Evolutionary conservation across 2,113 vertebrate species (phyloP).

Genomic region (Chaetura pelagica): DNA sequence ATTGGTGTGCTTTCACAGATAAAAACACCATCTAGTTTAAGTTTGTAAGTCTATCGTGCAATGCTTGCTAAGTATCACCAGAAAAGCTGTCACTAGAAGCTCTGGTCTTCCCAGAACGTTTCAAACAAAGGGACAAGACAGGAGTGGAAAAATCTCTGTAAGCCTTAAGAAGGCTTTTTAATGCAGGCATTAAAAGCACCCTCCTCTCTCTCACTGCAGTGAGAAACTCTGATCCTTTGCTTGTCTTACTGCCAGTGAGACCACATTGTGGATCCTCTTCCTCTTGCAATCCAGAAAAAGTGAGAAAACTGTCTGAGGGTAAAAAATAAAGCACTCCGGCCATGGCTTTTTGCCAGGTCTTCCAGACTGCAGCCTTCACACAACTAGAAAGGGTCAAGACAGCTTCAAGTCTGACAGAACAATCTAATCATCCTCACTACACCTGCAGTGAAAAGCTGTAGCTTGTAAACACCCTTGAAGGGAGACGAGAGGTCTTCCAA

Average conservation of each 20-base stretch:
- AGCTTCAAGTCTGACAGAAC: neutral
- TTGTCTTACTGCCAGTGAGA: neutral
- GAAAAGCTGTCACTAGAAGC: neutral
- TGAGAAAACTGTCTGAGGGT: neutral
- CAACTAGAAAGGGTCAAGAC: neutral
- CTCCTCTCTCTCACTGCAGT: neutral
- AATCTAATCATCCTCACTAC: neutral
- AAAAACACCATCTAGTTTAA: neutral
- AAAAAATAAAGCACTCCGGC: neutral
- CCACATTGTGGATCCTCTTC: neutral
- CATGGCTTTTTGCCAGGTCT: neutral
- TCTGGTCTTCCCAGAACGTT: neutral
- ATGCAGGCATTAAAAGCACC: neutral
- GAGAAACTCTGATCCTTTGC: neutral
- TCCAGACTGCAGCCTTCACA: neutral
- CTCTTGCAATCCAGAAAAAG: neutral
- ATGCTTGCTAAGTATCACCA: neutral
- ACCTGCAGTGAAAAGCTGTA: neutral
- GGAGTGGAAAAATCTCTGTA: neutral
- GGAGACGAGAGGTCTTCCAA: neutral
- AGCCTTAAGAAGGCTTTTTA: neutral
- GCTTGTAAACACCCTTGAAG: neutral
- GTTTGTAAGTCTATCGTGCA: neutral
- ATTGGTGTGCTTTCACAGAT: neutral
- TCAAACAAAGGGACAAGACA: neutral